A percentile compares a stretch with the other conserved stretches of the same genome.
Evolutionary conservation across 2,888 invertebrate genomes (phyloP).

Genomic region (Ceratothoa steindachneri): DNA sequence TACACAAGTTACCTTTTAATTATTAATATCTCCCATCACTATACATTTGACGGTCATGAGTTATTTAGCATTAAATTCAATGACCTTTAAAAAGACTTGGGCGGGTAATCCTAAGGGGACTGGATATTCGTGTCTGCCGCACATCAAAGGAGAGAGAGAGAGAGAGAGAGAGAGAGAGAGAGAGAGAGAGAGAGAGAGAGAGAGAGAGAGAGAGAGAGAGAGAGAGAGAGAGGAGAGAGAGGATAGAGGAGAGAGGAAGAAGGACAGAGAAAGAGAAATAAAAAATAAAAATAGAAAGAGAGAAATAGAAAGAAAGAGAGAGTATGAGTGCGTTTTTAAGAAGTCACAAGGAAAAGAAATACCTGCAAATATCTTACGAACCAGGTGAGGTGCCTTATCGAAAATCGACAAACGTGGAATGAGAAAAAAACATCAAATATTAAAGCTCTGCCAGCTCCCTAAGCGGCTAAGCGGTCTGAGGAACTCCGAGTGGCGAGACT

Average conservation of each 20-base stretch:
- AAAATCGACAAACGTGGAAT: background rate
- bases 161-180: background rate
- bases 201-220: background rate
- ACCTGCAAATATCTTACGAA: background rate
- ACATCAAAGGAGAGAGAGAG: background rate
- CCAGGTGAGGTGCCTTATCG: background rate
- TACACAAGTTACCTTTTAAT: too few species aligned
- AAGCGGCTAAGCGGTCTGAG: too few species aligned
- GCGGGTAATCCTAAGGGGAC: too few species aligned
- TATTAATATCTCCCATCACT: too few species aligned
- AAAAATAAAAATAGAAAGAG: background rate
- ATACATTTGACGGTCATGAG: too few species aligned
- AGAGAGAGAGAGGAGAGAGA: background rate
- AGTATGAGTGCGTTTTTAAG: background rate
- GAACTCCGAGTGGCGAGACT: too few species aligned
- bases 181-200: background rate
- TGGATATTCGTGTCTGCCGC: too few species aligned
- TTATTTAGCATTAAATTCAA: too few species aligned
- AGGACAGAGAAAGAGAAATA: background rate
- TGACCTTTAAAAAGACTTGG: too few species aligned
- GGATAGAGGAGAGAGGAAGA: background rate
- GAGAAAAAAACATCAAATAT: background rate
- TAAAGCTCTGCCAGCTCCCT: too few species aligned
- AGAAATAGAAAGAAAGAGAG: background rate
- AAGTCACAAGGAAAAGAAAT: background rate